Base-by-base conservation (phyloP, 2,888 invertebrate species). In the Monoplex corrugatus region DNA sequence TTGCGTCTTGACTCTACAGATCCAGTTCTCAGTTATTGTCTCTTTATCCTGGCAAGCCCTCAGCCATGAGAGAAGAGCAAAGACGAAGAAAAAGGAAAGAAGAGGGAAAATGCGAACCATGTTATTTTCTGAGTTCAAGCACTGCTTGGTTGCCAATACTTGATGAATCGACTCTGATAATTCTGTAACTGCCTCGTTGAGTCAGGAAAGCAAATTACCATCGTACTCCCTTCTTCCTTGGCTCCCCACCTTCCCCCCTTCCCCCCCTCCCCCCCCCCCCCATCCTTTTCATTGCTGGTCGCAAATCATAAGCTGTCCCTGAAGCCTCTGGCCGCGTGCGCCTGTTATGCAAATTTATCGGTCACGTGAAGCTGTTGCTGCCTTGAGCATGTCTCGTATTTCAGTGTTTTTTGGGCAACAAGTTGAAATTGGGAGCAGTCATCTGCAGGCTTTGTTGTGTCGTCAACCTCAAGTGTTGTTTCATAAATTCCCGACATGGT, bases 191-290 rank as follows among this genome's bases (percentile, higher is more conserved):
- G 28, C 19, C 57, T 63, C 40, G n/a, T 78, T 50, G 43, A 57
- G 44, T 63, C 45, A 16, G 78, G n/a, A 72, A 63, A 44, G 32
- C 3, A 83, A 82, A 87, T 82, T 83, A 72, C 38, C 75, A 75
- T 38, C 10, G 16, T 38, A 75, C 82, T n/a, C 45, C 43, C 6
- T 44, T 19, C 44, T n/a, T 40, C 63, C 82, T 32, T 78, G 23
- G 40, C 38, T 44, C 28, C 80, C 80, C n/a, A 28, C 80, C 45
- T 19, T 45, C 23, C 35, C 35, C 5, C 84, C 84, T 1, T 16
- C 78, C 35, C 35, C 38, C 84, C 84, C 38, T 35, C 57, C 84
- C 50, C 32, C 43, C 35, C 83, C 38, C 45, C 32, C 35, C 50
- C 50, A 16, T 57, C 35, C 23, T 80, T 38, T 10, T 5, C 32